Conservation (phyloP, 2,888 invertebrate genomes). For the Portevinia maculata region DNA sequence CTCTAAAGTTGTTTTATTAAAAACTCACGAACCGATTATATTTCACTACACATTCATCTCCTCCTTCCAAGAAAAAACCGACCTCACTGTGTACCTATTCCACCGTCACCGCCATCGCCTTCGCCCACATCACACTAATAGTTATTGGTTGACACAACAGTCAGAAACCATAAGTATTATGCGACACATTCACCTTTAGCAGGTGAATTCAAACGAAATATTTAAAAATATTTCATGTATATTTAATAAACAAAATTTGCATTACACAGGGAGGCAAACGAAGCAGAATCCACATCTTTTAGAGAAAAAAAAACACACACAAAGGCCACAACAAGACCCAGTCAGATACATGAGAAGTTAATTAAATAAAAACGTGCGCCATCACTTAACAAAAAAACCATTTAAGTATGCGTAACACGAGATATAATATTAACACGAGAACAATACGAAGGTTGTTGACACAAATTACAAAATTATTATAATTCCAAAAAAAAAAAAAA, state of each 20-base stretch:
- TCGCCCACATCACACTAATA: conserved; percentile 13
- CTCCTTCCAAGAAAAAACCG: too few relatives aligned
- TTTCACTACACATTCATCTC: too few relatives aligned
- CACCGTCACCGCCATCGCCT: too few relatives aligned
- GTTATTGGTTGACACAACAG: conserved; percentile 24
- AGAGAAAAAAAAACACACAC: not conserved
- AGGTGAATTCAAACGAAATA: conserved; percentile 36
- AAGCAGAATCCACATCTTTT: conserved; percentile 14
- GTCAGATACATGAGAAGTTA: conserved; percentile 13
- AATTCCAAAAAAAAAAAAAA: conserved; percentile 31
- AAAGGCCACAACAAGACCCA: not conserved
- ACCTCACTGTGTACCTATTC: too few relatives aligned
- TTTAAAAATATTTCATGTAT: conserved; percentile 30
- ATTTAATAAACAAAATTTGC: conserved; percentile 52
- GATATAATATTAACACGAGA: too few relatives aligned
- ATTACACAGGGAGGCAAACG: conserved; percentile 41
- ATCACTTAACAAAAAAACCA: conserved; percentile 6
- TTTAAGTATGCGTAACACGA: too few relatives aligned
- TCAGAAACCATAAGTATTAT: conserved; percentile 25
- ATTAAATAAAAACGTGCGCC: conserved; percentile 40
- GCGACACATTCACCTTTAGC: conserved; percentile 33
- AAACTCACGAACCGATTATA: too few relatives aligned
- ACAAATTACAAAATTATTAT: conserved; percentile 62
- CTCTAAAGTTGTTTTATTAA: too few relatives aligned
- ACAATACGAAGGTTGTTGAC: conserved; percentile 12